Base-by-base conservation (phyloP, 2,797 vertebrate species). In the Carduelis carduelis region DNA sequence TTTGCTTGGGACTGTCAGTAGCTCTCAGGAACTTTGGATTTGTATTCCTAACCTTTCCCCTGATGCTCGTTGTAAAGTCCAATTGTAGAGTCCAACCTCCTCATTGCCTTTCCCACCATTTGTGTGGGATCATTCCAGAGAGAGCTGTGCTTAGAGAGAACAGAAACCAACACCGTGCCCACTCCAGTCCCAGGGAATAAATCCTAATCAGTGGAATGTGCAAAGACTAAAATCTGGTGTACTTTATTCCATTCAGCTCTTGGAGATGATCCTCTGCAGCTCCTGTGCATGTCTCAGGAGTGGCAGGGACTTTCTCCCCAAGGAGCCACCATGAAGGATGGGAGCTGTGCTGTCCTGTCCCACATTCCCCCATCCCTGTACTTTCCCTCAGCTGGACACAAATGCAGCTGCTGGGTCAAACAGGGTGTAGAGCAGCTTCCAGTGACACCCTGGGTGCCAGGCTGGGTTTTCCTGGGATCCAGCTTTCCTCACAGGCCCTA, bases 401-500 rank as follows among this genome's bases (percentile, higher is more conserved):
- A 60, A 27, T 3, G 4, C 2, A 5, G 15, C 37, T 14, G 5
- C 24, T 21, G 57, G 11, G 11, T 26, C 16, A 14, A 39, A 20
- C 44, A 6, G 0, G 0, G n/a, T 0, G 4, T 4, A 14, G 49
- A 43, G 60, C 10, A 11, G 15, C 52, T 87, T 19, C 81, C 81
- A 84, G 60, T 2, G 9, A 11, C 30, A 14, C n/a, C 20, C 28
- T 6, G 69, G 27, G 22, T 24, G n/a, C 46, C 30, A n/a, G 17
- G 23, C 0, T 4, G 3, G 6, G 22, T 5, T n/a, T 44, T 52
- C 10, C 26, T 23, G 41, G 52, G 30, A 18, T 26, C 9, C 6
- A 4, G 26, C 19, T 69, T 82, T 75, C 10, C 4, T 2, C 22
- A 5, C 0, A 8, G 66, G 47, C 34, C 41, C 66, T 27, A 12